Base-by-base conservation (phyloP, 2,113 vertebrate species). In the Ammodytes dubius region DNA sequence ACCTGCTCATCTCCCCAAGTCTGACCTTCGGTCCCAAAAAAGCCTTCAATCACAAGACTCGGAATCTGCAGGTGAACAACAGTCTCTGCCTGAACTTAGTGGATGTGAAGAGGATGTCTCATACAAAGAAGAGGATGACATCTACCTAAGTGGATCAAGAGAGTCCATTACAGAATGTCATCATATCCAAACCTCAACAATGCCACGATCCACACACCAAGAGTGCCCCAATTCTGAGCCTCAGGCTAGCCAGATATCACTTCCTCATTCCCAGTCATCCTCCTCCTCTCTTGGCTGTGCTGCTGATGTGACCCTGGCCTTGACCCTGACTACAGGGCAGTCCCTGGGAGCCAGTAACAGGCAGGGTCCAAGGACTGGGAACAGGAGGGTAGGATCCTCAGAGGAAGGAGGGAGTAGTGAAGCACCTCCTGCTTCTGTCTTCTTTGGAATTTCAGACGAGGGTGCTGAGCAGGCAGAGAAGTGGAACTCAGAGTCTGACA, bases 321-420 rank as follows among this genome's bases (percentile, higher is more conserved):
- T 90, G 89, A 93, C 89, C 90, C 89, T 83, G 74, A 74, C 70
- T 65, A 46, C 90, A 94, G 86, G 75, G 49, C 89, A 96, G 91
- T 87, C 94, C 88, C 5, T 82, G 88, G 75, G 92, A 92, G 88
- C 85, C 81, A 96, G 19, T 91, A 84, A 87, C 79, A 91, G 84
- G 69, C 87, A 80, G 74, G 60, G 75, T 47, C n/a, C 49, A 78
- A 75, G 83, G 94, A 91, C 92, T 92, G 89, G 91, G 89, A 96
- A 84, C 84, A 92, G 91, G 85, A 89, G 96, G 95, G 95, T 94
- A 94, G 95, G 93, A 91, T 96, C 96, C 95, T 95, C 91, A 93
- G 95, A 93, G 94, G 96, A 97, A 97, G 96, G 97, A 96, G 96
- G 97, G 96, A 96, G 91, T 89, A 94, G 91, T 52, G 96, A 97